Evolutionary conservation across 2,888 invertebrate species (phyloP).

Genomic region (Drosophila borealis): DNA sequence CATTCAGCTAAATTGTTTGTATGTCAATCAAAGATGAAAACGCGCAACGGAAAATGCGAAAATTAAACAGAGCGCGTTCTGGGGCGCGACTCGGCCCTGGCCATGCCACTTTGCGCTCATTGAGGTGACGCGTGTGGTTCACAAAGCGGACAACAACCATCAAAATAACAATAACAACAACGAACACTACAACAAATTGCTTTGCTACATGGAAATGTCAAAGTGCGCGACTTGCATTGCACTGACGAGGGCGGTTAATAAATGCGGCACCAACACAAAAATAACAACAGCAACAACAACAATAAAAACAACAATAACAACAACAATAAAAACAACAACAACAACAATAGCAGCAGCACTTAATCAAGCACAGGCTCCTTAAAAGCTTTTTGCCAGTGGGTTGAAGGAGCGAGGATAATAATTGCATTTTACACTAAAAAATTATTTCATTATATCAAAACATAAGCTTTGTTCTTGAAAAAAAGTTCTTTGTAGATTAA

Average conservation of each 20-base stretch:
- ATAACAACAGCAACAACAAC: conserved; percentile 41
- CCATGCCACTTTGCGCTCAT: conserved; percentile 69
- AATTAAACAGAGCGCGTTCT: conserved; percentile 70
- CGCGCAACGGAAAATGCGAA: conserved; percentile 80
- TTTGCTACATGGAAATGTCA: conserved; percentile 71
- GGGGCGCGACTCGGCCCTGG: conserved; percentile 11
- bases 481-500: not conserved
- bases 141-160: conserved; percentile 52
- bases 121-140: conserved; percentile 73
- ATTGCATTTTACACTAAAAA: conserved; percentile 1
- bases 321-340: conserved; percentile 40
- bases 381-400: conserved; percentile 37
- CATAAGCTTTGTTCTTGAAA: not conserved
- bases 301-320: conserved; percentile 18
- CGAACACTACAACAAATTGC: conserved; percentile 71
- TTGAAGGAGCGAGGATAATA: conserved; percentile 17
- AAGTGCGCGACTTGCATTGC: conserved; percentile 53
- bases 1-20: conserved; percentile 81
- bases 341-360: conserved; percentile 33
- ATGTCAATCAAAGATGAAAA: conserved; percentile 81
- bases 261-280: conserved; percentile 42
- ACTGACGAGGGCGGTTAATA: conserved; percentile 59
- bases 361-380: conserved; percentile 46
- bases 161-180: conserved; percentile 28
- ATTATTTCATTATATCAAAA: not conserved